Conservation (phyloP, 1,140 invertebrate species). For the Leptinotarsa texana region DNA sequence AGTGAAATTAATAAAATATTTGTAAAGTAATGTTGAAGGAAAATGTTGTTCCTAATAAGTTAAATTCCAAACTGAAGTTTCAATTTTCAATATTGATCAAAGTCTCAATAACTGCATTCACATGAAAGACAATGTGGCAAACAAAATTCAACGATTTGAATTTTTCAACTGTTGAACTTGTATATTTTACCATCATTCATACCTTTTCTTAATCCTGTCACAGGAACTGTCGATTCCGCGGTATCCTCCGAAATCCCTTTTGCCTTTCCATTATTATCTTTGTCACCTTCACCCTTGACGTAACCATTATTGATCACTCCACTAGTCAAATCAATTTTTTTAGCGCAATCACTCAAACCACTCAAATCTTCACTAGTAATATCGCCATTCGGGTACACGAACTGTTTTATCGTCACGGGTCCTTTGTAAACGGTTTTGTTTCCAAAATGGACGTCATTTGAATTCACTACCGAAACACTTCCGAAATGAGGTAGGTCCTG, state of each 20-base stretch:
- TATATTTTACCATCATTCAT: background rate
- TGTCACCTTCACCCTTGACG: background rate
- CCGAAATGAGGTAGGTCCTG: constrained; percentile 54
- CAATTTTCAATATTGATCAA: too few relatives aligned
- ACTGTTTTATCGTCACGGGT: constrained; percentile 68
- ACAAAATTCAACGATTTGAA: too few relatives aligned
- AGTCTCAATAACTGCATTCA: too few relatives aligned
- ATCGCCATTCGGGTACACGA: constrained; percentile 56
- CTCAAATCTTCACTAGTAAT: constrained; percentile 10
- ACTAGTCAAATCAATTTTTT: background rate
- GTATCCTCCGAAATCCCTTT: background rate
- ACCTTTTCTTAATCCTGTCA: background rate
- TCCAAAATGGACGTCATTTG: constrained; percentile 66
- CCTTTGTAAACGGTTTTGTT: constrained; percentile 69
- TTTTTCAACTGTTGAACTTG: too few relatives aligned
- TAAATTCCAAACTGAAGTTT: too few relatives aligned
- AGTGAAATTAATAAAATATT: too few relatives aligned
- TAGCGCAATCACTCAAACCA: constrained; percentile 12
- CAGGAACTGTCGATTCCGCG: background rate
- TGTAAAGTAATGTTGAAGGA: too few relatives aligned
- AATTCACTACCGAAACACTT: constrained; percentile 63
- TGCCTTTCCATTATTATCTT: background rate
- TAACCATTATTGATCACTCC: constrained; percentile 5
- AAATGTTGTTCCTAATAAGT: too few relatives aligned
- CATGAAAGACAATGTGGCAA: too few relatives aligned